Percentiles rank a stretch among this genome's conserved stretches.
Evolutionary conservation across 2,888 invertebrate species (phyloP).

Genomic region (Scaptomyza flava): DNA sequence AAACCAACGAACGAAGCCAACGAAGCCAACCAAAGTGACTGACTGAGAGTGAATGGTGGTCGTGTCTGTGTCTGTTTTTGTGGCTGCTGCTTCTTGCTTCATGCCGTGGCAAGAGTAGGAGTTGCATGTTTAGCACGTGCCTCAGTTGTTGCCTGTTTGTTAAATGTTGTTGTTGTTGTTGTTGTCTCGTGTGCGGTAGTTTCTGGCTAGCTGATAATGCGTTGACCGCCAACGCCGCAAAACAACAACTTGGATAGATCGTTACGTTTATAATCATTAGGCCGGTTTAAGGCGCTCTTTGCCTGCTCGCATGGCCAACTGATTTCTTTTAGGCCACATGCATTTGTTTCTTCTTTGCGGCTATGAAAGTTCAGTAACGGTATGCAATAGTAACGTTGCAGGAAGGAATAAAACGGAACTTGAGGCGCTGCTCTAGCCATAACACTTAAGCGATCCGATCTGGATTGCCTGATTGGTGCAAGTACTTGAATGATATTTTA

Average conservation of each 20-base stretch:
- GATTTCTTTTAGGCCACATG: conserved; percentile 31
- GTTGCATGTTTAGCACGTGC: conserved; percentile 81
- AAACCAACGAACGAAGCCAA: neutral
- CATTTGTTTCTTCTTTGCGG: conserved; percentile 30
- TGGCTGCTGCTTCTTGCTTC: conserved; percentile 21
- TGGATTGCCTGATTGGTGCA: neutral
- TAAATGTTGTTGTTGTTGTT: conserved; percentile 17
- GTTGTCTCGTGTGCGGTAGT: conserved; percentile 64
- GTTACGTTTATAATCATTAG: conserved; percentile 77
- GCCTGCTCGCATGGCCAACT: conserved; percentile 31
- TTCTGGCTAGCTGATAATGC: conserved; percentile 66
- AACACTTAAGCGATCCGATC: conserved; percentile 33
- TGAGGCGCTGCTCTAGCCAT: conserved; percentile 31
- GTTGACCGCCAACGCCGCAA: conserved; percentile 79
- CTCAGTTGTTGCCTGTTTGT: conserved; percentile 38
- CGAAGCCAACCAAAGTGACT: conserved; percentile 29
- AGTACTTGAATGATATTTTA: neutral
- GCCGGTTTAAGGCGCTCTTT: conserved; percentile 9
- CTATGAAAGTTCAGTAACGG: conserved; percentile 47
- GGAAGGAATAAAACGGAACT: conserved; percentile 35
- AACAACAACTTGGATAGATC: conserved; percentile 57
- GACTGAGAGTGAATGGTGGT: conserved; percentile 74
- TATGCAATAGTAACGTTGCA: conserved; percentile 38
- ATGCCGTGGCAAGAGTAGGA: conserved; percentile 75
- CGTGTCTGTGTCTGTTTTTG: conserved; percentile 52